phyloP scores from a whole-genome alignment of 2,113 vertebrate species.

The Rhea americana region DNA sequence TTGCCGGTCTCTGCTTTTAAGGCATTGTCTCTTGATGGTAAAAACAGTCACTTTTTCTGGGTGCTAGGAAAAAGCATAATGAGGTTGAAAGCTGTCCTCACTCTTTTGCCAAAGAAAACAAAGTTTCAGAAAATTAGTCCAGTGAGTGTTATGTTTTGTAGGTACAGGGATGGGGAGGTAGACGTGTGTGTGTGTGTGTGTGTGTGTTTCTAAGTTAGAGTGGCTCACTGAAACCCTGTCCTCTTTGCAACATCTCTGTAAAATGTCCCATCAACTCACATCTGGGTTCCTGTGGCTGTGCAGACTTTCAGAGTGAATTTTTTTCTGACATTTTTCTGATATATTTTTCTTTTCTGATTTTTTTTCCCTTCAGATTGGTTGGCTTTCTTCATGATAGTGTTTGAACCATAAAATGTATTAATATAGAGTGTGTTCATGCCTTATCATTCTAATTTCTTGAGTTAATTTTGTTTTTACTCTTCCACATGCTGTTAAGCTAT shows the following conservation, averaged over 20 bases:
- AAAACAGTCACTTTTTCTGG: neutral
- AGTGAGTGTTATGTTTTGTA: neutral
- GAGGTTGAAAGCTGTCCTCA: neutral
- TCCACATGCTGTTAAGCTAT: neutral
- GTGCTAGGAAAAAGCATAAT: neutral
- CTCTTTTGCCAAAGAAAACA: neutral
- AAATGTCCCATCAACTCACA: rapidly evolving
- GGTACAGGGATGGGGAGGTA: neutral
- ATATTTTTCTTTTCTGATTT: neutral
- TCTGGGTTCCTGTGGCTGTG: neutral
- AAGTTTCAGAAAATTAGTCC: neutral
- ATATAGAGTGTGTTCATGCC: rapidly evolving
- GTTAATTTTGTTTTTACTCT: neutral
- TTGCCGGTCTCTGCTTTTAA: neutral
- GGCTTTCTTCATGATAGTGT: rapidly evolving
- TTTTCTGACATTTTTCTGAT: rapidly evolving
- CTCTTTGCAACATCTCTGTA: neutral
- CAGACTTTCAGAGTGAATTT: rapidly evolving
- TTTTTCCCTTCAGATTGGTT: neutral
- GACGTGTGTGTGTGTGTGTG: neutral
- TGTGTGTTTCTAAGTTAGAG: neutral
- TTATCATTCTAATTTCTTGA: rapidly evolving
- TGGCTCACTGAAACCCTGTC: neutral
- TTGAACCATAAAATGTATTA: neutral
- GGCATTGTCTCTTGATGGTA: neutral